Conservation (phyloP, 1,140 invertebrate genomes). For the Ceratosolen fusciceps region DNA sequence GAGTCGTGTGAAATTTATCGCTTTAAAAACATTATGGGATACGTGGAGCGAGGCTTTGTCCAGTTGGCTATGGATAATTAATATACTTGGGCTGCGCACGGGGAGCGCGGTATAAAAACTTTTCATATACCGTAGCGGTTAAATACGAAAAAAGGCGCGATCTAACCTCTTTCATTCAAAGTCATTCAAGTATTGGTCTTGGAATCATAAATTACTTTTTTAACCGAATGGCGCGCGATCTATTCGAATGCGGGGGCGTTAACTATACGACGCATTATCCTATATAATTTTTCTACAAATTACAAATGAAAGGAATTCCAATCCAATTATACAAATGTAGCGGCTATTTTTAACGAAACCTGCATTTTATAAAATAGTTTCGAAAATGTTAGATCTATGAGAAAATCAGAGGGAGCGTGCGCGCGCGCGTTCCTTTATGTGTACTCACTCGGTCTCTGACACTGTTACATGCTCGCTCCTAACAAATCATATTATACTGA, state of each 20-base stretch:
- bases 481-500: neutral
- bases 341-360: neutral
- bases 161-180: neutral
- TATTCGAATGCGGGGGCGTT: neutral
- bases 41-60: neutral
- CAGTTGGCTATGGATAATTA: conserved; percentile 11
- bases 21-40: neutral
- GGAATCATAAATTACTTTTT: conserved; percentile 19
- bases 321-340: neutral
- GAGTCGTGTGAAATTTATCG: conserved; percentile 5
- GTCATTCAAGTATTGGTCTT: neutral
- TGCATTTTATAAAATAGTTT: neutral
- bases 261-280: neutral
- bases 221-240: neutral
- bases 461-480: neutral
- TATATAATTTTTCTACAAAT: conserved; percentile 2
- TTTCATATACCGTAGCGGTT: neutral
- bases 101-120: neutral
- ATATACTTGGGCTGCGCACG: neutral
- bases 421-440: too few species aligned
- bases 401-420: too few species aligned
- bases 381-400: neutral
- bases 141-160: neutral
- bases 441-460: neutral
- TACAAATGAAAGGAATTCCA: neutral